Evolutionary conservation across 2,113 vertebrate genomes (phyloP), one percentile per base, ranked within the genome.

Genomic region (Zosterops japonicus): DNA sequence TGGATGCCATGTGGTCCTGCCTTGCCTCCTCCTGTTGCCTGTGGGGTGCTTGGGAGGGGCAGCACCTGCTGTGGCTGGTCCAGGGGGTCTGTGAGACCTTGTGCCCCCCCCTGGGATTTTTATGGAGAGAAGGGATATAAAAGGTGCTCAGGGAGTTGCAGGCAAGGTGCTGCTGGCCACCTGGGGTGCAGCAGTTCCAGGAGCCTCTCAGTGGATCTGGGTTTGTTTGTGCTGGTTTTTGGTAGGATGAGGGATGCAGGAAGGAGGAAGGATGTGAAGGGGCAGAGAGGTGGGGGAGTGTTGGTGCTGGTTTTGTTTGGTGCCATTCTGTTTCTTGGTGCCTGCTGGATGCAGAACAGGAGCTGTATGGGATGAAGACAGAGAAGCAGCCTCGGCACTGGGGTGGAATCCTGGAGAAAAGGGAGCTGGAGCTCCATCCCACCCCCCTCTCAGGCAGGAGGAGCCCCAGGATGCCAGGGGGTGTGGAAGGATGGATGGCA

Each of bases 31-130:
- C 24, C 1, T 86, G 3, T 76, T 39, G 4, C 57, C 59, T 15
- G 2, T 7, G n/a, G 27, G 61, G 12, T 42, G 35, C 74, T 78
- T 3, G 2, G 69, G 53, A 25, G 8, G 28, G 71, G 56, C 23
- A 59, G 35, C 0, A 0, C 28, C 68, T 41, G 36, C 2, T 0
- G 46, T 27, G 14, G 17, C 28, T 2, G 0, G 39, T 69, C 22
- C 46, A 7, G 46, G 60, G 49, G 52, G 49, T 42, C 42, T 27
- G 8, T 5, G 7, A 52, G 61, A 35, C 16, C 29, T 11, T 18
- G 36, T 53, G 27, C 35, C 17, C 29, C 24, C 25, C 8, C 4
- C 20, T 44, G 35, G 18, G 44, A 14, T n/a, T 56, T 76, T 64
- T 67, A 17, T 10, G 44, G 33, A 52, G 61, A 36, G 11, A 2